phyloP scores from a whole-genome alignment of 2,113 vertebrate genomes.

The Rhinogobius similis region DNA sequence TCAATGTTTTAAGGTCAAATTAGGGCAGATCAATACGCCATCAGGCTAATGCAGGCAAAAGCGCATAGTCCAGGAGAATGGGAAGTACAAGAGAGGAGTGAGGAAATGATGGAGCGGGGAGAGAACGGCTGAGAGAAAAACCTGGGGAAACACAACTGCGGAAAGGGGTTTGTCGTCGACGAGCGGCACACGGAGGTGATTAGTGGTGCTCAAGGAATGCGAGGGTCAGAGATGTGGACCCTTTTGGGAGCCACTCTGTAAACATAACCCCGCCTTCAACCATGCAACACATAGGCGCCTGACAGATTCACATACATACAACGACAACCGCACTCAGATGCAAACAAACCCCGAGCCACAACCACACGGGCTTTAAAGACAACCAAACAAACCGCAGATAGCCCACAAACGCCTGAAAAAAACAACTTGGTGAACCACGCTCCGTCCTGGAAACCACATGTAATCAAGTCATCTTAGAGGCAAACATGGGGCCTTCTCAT shows the following conservation, averaged over 20 bases:
- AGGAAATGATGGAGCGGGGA: conserved; percentile 19
- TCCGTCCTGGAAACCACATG: conserved; percentile 24
- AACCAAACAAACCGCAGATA: conserved; percentile 51
- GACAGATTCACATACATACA: conserved; percentile 41
- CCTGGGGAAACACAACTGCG: conserved; percentile 58
- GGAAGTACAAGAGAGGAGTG: conserved; percentile 36
- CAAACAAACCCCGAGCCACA: conserved; percentile 54
- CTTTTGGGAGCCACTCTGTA: conserved; percentile 76
- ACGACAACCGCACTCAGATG: conserved; percentile 47
- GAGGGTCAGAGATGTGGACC: conserved; percentile 76
- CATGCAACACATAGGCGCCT: conserved; percentile 36
- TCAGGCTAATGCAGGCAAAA: conserved; percentile 39
- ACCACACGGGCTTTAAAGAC: conserved; percentile 46
- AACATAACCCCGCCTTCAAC: conserved; percentile 71
- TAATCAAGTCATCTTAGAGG: conserved; percentile 13
- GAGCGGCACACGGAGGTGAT: conserved; percentile 73
- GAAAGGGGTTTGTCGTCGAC: conserved; percentile 47
- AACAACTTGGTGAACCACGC: conserved; percentile 36
- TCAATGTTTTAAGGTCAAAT: conserved; percentile 28
- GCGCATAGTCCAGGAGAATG: conserved; percentile 21
- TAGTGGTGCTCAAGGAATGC: conserved; percentile 78
- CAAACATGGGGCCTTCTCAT: conserved; percentile 11
- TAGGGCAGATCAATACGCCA: conserved; percentile 29
- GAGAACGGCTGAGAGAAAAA: conserved; percentile 39
- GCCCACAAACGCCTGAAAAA: conserved; percentile 30